phyloP scores from a whole-genome alignment of 2,113 vertebrate species.

The Proteles cristata region DNA sequence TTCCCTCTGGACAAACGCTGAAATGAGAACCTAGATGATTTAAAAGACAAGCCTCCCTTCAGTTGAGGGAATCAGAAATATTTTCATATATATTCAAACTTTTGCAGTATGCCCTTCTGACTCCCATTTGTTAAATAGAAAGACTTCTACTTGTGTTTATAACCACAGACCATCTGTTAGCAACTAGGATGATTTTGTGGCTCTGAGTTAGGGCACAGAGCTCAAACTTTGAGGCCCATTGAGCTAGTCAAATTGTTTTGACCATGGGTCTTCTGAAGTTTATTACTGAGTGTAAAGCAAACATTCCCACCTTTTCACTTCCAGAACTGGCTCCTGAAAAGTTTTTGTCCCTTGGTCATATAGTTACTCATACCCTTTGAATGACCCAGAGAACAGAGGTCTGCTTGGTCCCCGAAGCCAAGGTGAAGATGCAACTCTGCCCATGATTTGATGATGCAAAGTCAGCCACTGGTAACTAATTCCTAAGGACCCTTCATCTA shows the following conservation, averaged over 20 bases:
- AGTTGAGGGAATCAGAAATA: neutral
- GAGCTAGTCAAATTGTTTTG: neutral
- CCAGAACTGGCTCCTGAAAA: neutral
- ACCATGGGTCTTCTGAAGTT: neutral
- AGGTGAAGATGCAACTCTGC: neutral
- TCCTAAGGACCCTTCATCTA: neutral
- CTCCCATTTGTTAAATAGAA: neutral
- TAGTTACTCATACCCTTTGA: neutral
- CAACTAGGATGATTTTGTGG: neutral
- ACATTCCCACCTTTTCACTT: neutral
- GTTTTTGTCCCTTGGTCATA: neutral
- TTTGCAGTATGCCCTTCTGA: neutral
- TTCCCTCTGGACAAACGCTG: slow-evolving; percentile 5
- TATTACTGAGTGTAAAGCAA: neutral
- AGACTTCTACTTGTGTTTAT: neutral
- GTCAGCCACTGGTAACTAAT: neutral
- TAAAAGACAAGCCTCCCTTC: slow-evolving; percentile 56
- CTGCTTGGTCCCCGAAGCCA: neutral
- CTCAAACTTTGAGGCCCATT: neutral
- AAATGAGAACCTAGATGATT: slow-evolving; percentile 51
- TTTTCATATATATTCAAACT: neutral
- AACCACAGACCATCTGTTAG: neutral
- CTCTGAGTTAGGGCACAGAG: neutral
- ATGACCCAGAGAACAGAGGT: neutral
- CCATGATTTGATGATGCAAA: neutral